Base-by-base conservation (phyloP, 2,888 invertebrate genomes). In the Dolomedes plantarius region DNA sequence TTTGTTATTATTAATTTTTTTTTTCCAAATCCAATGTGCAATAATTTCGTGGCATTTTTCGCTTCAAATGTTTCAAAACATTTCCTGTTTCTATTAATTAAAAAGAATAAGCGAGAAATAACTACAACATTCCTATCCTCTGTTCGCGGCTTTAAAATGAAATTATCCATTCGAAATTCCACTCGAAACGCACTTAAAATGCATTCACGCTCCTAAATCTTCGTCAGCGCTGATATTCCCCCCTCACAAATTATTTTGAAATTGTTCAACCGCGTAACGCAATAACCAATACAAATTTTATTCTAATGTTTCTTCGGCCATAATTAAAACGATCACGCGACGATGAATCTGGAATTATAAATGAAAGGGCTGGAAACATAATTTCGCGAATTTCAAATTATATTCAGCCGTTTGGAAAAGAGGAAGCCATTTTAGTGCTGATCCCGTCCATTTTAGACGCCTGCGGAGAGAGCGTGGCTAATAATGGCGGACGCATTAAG, bases 241-340 rank as follows among this genome's bases (percentile, higher is more conserved):
- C 19, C 11, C 23, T 6, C 9, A 36, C 7, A 3, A 56, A 56
- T 56, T 56, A 56, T 56, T 56, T 16, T 23, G 23, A 56, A 56
- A 56, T 23, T 23, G 13, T 23, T 56, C 56, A 56, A 23, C 56
- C 23, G 11, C 11, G 23, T 11, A 23, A 23, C 23, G 23, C 23
- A 23, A 56, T 56, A 56, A 56, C 56, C 56, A 56, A 56, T 56
- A 56, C 56, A 23, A 2, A 56, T 23, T 56, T 56, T 56, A 56
- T 56, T 56, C 56, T 56, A 56, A 56, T 23, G 56, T 23, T n/a
- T 23, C 23, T 23, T 23, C 41, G 16, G 46, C 13, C 41, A 46
- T 56, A 2, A 56, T 56, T 56, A 56, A 23, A 56, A 56, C 23
- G 23, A 56, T 56, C 56, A 56, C 56, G 56, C 56, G 16, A 56